Evolutionary conservation across 2,797 vertebrate genomes (phyloP).

Genomic region (Setipinna tenuifilis): DNA sequence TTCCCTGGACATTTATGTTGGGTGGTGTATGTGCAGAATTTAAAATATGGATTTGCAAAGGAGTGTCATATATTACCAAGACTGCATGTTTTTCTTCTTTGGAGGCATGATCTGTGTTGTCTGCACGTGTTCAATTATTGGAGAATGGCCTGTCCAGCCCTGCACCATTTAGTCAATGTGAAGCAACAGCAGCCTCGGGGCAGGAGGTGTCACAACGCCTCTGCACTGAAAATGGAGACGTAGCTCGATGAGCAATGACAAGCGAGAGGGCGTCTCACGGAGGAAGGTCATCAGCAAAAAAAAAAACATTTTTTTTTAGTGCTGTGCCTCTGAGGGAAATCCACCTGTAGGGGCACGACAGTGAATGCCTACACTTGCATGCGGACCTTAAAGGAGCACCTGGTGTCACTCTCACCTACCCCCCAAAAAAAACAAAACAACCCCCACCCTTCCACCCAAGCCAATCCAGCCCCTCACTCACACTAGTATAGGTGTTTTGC

Average conservation of each 20-base stretch:
- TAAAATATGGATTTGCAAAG: not conserved
- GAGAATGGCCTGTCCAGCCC: conserved; percentile 45
- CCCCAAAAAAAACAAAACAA: not conserved
- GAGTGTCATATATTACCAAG: not conserved
- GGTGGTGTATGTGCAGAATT: not conserved
- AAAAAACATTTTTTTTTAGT: not conserved
- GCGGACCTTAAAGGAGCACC: not conserved
- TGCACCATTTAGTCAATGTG: conserved; percentile 57
- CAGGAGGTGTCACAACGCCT: conserved; percentile 55
- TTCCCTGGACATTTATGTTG: not conserved
- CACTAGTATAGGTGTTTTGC: not conserved
- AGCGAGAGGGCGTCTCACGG: conserved; percentile 43
- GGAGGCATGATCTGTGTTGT: conserved; percentile 26
- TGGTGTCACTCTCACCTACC: not conserved
- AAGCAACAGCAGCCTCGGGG: conserved; percentile 51
- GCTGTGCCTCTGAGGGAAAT: not conserved
- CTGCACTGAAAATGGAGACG: conserved; percentile 57
- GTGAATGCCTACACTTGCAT: not conserved
- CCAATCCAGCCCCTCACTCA: not conserved
- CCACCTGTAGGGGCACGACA: not conserved
- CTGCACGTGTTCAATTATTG: conserved; percentile 54
- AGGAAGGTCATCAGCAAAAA: conserved; percentile 51
- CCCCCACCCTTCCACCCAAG: not conserved
- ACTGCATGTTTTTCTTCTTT: conserved; percentile 9
- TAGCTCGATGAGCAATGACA: conserved; percentile 53